Conservation (phyloP, 2,888 invertebrate genomes). For the Epinotia brunnichana region DNA sequence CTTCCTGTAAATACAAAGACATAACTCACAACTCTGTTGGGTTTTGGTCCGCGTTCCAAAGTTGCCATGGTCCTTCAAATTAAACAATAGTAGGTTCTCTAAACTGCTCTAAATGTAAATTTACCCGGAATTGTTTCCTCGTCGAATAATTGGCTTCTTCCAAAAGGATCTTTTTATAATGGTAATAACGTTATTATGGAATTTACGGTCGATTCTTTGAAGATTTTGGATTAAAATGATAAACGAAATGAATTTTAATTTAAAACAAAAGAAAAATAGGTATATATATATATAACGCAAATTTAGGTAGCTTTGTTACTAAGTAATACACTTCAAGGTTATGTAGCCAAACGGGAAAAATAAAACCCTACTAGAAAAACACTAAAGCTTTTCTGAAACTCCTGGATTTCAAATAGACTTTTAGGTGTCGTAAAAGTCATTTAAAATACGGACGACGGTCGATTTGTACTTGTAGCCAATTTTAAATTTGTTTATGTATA, state of each 20-base stretch:
- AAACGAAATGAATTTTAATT: background rate
- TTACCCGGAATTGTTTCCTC: constrained; percentile 20
- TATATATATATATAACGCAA: no score
- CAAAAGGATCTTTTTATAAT: constrained; percentile 31
- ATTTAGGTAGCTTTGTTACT: no score
- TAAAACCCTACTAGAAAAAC: background rate
- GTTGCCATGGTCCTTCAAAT: no score
- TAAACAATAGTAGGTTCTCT: constrained; percentile 26
- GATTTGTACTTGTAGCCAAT: background rate
- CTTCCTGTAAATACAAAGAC: no score
- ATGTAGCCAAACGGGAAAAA: no score
- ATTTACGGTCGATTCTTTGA: constrained; percentile 31
- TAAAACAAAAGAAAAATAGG: background rate
- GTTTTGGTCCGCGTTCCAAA: no score
- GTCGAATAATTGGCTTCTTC: constrained; percentile 34
- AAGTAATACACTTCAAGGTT: no score
- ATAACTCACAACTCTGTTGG: no score
- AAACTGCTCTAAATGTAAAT: constrained; percentile 41
- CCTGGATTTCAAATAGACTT: no score
- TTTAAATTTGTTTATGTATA: constrained; percentile 15
- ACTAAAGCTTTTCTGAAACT: constrained; percentile 9
- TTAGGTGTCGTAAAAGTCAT: constrained; percentile 23
- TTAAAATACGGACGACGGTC: background rate
- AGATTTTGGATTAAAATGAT: constrained; percentile 17
- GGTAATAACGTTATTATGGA: constrained; percentile 31